Percentiles rank a stretch among this genome's conserved stretches.
These are phyloP conservation scores for Takifugu ocellatus DNA, from an alignment of 2,797 vertebrate genomes.

Conservation along the genomic window DNA sequence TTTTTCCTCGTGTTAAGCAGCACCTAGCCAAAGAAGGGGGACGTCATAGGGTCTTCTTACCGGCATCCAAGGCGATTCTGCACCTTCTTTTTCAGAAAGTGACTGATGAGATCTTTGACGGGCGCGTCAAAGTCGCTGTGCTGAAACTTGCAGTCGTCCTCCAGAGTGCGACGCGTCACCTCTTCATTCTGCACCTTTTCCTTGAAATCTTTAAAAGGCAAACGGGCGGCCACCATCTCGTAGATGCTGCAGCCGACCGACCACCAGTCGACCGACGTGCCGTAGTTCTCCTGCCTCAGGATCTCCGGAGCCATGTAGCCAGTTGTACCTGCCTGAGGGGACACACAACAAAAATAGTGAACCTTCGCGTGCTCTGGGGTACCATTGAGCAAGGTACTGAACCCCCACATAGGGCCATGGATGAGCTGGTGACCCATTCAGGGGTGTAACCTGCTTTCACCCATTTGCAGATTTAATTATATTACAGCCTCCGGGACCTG, in stretches of 20 bases:
- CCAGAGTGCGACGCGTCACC: slow-evolving; percentile 82
- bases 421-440: no score
- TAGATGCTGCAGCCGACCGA: slow-evolving; percentile 89
- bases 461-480: no score
- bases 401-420: no score
- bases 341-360: not conserved
- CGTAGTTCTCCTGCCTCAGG: slow-evolving; percentile 79
- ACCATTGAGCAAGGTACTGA: no score
- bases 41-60: slow-evolving; percentile 60
- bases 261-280: slow-evolving; percentile 90
- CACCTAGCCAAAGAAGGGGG: no score
- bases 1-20: no score
- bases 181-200: slow-evolving; percentile 87
- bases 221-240: slow-evolving; percentile 87
- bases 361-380: no score
- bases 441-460: no score
- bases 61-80: slow-evolving; percentile 82
- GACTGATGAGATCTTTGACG: slow-evolving; percentile 79
- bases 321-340: slow-evolving; percentile 64
- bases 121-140: slow-evolving; percentile 78
- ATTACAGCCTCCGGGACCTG: no score
- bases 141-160: slow-evolving; percentile 83
- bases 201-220: slow-evolving; percentile 87
- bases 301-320: slow-evolving; percentile 78
- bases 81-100: slow-evolving; percentile 82